Conservation (phyloP, 2,113 vertebrate species). For the Upupa epops region DNA sequence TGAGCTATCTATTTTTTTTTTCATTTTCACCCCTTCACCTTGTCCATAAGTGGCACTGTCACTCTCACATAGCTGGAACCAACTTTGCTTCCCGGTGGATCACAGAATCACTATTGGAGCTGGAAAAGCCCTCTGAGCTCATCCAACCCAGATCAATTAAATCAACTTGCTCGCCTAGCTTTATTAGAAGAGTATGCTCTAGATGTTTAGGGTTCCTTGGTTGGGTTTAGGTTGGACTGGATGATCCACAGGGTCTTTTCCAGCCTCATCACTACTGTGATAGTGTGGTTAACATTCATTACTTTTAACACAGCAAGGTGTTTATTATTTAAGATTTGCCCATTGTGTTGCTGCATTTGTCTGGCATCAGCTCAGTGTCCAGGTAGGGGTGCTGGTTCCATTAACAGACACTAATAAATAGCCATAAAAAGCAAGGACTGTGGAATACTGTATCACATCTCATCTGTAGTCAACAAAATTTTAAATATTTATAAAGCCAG, state of each 20-base stretch:
- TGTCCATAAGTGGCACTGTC: background rate
- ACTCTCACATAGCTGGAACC: constrained; percentile 6
- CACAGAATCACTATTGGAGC: too few relatives aligned
- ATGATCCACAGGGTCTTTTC: too few relatives aligned
- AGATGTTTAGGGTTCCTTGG: too few relatives aligned
- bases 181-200: constrained; percentile 11
- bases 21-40: background rate
- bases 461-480: background rate
- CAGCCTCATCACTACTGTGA: too few relatives aligned
- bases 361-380: background rate
- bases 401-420: background rate
- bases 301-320: background rate
- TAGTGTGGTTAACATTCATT: background rate
- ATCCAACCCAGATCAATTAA: constrained; percentile 5
- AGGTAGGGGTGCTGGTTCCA: background rate
- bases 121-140: too few relatives aligned
- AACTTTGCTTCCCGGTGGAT: constrained; percentile 54
- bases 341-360: background rate
- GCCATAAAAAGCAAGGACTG: background rate
- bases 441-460: background rate
- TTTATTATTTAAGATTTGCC: constrained; percentile 40
- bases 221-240: too few relatives aligned
- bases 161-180: background rate
- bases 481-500: background rate
- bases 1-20: background rate